Evolutionary conservation across 1,140 invertebrate species (phyloP).

Genomic region (Drosophila arawakana): DNA sequence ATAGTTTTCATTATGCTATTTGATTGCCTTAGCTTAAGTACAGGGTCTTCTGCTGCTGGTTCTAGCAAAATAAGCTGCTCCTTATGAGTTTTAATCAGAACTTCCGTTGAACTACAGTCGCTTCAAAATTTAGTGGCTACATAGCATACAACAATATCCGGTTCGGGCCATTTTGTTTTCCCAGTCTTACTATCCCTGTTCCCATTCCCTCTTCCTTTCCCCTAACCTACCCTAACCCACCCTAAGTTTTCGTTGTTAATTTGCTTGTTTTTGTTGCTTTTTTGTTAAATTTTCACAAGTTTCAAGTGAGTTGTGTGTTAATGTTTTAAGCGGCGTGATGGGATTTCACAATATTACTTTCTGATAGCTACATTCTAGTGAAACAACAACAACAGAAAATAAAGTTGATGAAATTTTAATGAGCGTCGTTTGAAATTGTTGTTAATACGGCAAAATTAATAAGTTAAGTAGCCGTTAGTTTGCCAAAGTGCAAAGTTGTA

Average conservation of each 20-base stretch:
- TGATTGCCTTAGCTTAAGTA: no score
- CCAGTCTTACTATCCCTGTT: no score
- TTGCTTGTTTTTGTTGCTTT: background rate
- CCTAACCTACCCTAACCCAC: no score
- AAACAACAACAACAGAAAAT: background rate
- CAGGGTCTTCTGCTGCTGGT: no score
- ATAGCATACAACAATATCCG: no score
- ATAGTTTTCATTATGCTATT: no score
- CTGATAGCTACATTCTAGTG: conserved; percentile 32
- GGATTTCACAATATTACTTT: conserved; percentile 63
- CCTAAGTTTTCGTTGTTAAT: background rate
- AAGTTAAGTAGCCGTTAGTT: conserved; percentile 67
- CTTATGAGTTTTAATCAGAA: no score
- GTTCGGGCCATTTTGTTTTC: no score
- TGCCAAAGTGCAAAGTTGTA: conserved; percentile 56
- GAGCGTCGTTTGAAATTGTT: conserved; percentile 57
- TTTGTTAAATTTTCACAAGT: conserved; percentile 43
- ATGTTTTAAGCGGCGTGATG: conserved; percentile 29
- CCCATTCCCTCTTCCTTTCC: no score
- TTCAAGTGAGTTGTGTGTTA: conserved; percentile 57
- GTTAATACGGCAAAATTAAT: conserved; percentile 74
- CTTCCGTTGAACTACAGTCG: no score
- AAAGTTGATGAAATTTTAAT: conserved; percentile 71
- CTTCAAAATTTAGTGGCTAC: no score
- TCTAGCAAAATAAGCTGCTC: no score